These are phyloP conservation scores for Phylloscopus trochiloides DNA, from an alignment of 2,113 vertebrate species.

Conservation along the genomic window DNA sequence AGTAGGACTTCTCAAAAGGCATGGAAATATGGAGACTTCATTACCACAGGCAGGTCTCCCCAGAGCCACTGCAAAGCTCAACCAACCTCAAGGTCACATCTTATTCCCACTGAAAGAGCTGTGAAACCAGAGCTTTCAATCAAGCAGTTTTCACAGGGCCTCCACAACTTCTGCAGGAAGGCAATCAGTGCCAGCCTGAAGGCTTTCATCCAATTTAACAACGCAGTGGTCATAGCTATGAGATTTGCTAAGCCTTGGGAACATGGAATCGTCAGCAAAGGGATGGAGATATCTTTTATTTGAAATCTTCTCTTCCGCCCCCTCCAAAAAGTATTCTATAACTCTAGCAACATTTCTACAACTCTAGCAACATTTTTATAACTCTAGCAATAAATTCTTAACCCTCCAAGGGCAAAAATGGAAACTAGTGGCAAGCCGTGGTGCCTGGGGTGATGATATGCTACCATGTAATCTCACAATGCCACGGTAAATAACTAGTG, in stretches of 20 bases:
- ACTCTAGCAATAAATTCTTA: background rate
- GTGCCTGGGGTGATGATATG: background rate
- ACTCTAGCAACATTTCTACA: background rate
- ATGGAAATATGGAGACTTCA: background rate
- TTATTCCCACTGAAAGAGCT: background rate
- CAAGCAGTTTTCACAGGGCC: background rate
- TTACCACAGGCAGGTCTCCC: background rate
- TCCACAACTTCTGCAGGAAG: background rate
- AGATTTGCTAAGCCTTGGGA: background rate
- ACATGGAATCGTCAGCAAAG: background rate
- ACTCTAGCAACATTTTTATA: background rate
- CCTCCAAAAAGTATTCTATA: background rate
- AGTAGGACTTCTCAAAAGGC: background rate
- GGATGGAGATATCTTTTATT: background rate
- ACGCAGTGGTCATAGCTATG: background rate
- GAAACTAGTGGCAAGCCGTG: background rate
- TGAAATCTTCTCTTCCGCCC: background rate
- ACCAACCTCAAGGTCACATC: fast-evolving
- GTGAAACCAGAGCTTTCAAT: background rate
- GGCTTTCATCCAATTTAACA: background rate
- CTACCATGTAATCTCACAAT: background rate
- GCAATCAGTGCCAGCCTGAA: fast-evolving
- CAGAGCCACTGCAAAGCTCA: background rate
- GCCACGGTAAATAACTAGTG: background rate
- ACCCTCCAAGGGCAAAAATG: background rate